A percentile compares a stretch with the other conserved stretches of the same genome.
These are phyloP conservation scores for Petromus typicus DNA, from an alignment of 2,113 vertebrate species.

Conservation along the genomic window DNA sequence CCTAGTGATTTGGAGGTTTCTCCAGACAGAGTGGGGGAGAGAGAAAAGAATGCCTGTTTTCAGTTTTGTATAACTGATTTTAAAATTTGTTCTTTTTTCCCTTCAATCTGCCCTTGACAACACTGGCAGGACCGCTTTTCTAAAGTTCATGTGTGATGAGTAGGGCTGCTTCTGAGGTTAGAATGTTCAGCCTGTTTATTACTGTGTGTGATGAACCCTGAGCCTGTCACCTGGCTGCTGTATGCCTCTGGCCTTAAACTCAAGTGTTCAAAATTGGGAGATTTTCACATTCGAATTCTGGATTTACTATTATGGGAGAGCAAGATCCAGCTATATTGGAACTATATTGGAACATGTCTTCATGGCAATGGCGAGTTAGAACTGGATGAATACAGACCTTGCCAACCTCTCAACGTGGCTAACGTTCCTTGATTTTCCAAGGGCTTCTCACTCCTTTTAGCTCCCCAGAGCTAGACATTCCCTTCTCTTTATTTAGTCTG, in stretches of 20 bases:
- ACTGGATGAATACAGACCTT: neutral
- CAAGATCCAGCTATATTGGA: neutral
- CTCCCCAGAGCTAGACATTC: neutral
- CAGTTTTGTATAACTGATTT: neutral
- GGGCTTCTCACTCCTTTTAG: accelerated
- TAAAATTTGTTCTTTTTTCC: neutral
- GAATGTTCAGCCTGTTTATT: neutral
- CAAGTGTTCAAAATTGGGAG: neutral
- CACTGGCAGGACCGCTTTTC: conserved; percentile 14
- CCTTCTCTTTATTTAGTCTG: neutral
- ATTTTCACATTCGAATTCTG: conserved; percentile 1
- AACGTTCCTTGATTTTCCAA: neutral
- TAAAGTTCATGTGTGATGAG: neutral
- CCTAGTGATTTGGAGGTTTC: no score
- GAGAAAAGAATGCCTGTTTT: neutral
- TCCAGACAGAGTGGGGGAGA: neutral
- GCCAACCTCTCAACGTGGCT: neutral
- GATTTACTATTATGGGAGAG: neutral
- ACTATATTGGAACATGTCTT: neutral
- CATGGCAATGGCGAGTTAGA: neutral
- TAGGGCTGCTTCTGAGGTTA: neutral
- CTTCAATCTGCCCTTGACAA: neutral
- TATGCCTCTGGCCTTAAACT: neutral
- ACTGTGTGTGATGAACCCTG: neutral
- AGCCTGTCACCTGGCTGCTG: neutral